Evolutionary conservation across 2,888 invertebrate genomes (phyloP).

Genomic region (Mantis religiosa): DNA sequence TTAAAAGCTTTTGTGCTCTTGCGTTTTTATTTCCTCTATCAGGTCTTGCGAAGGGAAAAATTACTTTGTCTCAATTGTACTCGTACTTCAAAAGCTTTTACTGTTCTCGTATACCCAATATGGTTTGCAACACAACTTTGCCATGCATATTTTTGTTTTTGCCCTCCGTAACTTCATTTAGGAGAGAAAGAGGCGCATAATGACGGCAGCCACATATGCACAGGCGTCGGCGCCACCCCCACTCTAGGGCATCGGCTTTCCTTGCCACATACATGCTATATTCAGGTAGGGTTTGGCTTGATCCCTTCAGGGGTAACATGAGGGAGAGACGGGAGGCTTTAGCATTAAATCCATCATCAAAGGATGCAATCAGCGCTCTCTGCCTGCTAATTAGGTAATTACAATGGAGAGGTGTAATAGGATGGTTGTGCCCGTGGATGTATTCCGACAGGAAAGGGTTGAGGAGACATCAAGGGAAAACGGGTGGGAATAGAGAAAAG

Average conservation of each 20-base stretch:
- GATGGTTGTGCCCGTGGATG: not conserved
- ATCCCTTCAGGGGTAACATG: not conserved
- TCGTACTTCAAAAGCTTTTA: no score
- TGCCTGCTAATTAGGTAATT: conserved; percentile 21
- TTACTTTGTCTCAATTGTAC: no score
- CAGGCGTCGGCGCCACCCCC: not conserved
- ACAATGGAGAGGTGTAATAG: conserved; percentile 18
- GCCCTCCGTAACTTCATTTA: not conserved
- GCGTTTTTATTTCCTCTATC: no score
- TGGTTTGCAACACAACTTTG: no score
- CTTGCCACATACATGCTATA: not conserved
- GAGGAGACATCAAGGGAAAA: not conserved
- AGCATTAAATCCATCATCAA: conserved; percentile 22
- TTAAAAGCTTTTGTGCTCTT: no score
- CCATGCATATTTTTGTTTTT: not conserved
- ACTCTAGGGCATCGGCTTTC: not conserved
- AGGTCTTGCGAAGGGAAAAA: no score
- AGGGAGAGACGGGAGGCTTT: not conserved
- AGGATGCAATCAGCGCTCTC: conserved; percentile 20
- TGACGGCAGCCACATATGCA: not conserved
- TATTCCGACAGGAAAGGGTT: not conserved
- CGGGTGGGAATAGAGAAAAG: not conserved
- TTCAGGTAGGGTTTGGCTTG: not conserved
- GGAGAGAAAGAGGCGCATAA: not conserved
- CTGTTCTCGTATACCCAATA: no score